phyloP scores from a whole-genome alignment of 1,140 invertebrate genomes.

The Dysdera silvatica region DNA sequence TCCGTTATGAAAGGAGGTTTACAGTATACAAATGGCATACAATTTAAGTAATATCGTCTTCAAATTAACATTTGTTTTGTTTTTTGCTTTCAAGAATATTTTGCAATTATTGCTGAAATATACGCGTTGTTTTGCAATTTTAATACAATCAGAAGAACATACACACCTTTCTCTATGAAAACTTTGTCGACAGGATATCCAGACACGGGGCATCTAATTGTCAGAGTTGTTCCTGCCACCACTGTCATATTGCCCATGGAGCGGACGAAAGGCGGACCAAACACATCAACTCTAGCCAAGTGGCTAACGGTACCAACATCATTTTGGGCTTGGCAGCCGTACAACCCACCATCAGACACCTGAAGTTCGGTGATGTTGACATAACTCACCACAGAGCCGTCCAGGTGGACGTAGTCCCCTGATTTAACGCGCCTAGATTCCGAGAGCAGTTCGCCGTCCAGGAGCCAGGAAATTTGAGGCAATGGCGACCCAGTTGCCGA shows the following conservation, averaged over 20 bases:
- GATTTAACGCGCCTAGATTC: constrained; percentile 32
- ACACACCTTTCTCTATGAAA: constrained; percentile 74
- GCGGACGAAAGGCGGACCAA: constrained; percentile 77
- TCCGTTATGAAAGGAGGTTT: too few relatives aligned
- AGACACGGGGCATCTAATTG: constrained; percentile 87
- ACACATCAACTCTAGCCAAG: constrained; percentile 79
- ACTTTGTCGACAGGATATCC: constrained; percentile 84
- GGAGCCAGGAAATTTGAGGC: constrained; percentile 33
- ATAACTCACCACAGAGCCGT: constrained; percentile 30
- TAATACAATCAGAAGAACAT: too few relatives aligned
- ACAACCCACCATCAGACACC: constrained; percentile 42
- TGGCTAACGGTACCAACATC: constrained; percentile 83
- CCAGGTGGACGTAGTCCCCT: constrained; percentile 34
- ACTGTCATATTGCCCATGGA: constrained; percentile 86
- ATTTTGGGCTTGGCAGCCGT: constrained; percentile 82
- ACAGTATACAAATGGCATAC: too few relatives aligned
- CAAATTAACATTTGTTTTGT: too few relatives aligned
- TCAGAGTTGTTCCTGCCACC: constrained; percentile 72
- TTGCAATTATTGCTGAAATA: too few relatives aligned
- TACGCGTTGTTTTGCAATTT: too few relatives aligned
- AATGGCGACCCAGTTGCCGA: constrained; percentile 32
- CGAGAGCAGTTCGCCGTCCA: constrained; percentile 32
- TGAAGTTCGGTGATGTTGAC: constrained; percentile 35
- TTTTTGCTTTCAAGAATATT: too few relatives aligned
- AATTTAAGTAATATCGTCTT: too few relatives aligned